Conservation (phyloP, 2,797 vertebrate genomes). For the Sebastes alutus region DNA sequence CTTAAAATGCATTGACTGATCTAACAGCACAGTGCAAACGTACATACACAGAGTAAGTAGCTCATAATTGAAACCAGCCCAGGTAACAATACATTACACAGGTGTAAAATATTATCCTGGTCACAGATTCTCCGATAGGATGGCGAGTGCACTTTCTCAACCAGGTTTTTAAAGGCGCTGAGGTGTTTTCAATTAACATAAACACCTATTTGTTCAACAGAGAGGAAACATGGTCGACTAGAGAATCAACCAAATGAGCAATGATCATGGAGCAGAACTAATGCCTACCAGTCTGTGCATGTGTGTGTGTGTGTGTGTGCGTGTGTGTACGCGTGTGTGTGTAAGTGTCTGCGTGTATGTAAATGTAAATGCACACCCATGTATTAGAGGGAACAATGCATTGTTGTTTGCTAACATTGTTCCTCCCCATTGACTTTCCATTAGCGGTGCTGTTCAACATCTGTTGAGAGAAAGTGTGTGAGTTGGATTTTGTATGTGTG, state of each 20-base stretch:
- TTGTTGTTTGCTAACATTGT: slow-evolving; percentile 80
- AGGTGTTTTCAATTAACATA: slow-evolving; percentile 70
- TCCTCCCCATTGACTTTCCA: slow-evolving; percentile 83
- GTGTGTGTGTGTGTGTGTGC: background rate
- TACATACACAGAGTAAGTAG: background rate
- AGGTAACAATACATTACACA: background rate
- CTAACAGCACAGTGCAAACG: background rate
- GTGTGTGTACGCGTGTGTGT: background rate
- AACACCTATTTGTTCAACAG: slow-evolving; percentile 73
- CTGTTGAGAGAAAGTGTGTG: slow-evolving; percentile 64
- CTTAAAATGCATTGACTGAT: background rate
- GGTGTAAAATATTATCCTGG: background rate
- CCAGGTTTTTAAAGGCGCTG: slow-evolving; percentile 28
- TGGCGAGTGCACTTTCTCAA: slow-evolving; percentile 26
- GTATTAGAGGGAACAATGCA: slow-evolving; percentile 67
- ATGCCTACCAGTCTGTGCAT: slow-evolving; percentile 57
- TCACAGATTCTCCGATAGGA: background rate
- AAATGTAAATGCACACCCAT: slow-evolving; percentile 38
- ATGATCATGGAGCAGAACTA: slow-evolving; percentile 75
- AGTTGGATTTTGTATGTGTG: slow-evolving; percentile 24
- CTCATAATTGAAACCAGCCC: background rate
- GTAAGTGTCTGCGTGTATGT: background rate
- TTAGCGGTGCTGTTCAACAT: slow-evolving; percentile 80
- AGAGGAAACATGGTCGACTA: slow-evolving; percentile 72
- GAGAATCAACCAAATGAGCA: slow-evolving; percentile 76